phyloP scores from a whole-genome alignment of 2,888 invertebrate genomes.

The Geophilus truncorum region DNA sequence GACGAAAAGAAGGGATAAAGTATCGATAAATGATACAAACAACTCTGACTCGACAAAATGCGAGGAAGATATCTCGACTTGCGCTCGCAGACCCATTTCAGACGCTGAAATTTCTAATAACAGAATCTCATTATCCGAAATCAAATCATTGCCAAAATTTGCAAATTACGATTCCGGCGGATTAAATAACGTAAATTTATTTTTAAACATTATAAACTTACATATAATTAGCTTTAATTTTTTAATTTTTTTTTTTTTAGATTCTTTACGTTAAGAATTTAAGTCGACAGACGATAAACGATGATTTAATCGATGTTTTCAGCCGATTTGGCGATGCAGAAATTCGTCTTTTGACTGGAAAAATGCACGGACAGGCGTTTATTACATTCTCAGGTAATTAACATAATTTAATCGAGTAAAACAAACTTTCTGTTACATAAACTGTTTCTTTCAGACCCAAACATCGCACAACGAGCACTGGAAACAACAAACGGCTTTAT shows the following conservation, averaged over 20 bases:
- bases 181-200: constrained; percentile 18
- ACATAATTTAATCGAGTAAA: too few relatives aligned
- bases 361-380: constrained; percentile 37
- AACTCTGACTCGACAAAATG: background rate
- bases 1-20: background rate
- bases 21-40: background rate
- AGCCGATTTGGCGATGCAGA: background rate
- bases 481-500: constrained; percentile 32
- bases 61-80: background rate
- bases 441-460: constrained; percentile 8
- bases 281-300: background rate
- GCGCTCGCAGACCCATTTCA: background rate
- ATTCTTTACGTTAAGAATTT: constrained; percentile 35
- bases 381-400: constrained; percentile 27
- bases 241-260: constrained; percentile 28
- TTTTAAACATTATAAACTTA: background rate
- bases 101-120: constrained; percentile 31
- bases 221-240: background rate
- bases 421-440: too few relatives aligned
- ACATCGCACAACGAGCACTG: constrained; percentile 31
- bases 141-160: constrained; percentile 31
- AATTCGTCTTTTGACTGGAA: constrained; percentile 32
- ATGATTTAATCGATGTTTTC: constrained; percentile 31
- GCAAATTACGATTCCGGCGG: constrained; percentile 29
- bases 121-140: constrained; percentile 20